Evolutionary conservation across 1,140 invertebrate species (phyloP).

Genomic region (Lasaia peninsularis): DNA sequence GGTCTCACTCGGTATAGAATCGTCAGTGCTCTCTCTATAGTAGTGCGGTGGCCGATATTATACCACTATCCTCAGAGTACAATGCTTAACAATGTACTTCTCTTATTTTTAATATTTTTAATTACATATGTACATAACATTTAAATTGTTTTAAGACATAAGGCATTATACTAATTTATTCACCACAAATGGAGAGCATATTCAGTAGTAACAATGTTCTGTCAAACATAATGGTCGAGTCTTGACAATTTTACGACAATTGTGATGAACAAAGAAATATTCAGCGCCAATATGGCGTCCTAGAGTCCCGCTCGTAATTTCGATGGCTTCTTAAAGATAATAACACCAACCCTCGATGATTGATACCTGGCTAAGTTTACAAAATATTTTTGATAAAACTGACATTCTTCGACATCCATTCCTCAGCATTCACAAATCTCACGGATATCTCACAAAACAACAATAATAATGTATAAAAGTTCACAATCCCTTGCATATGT

Average conservation of each 20-base stretch:
- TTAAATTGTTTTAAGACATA: slow-evolving; percentile 28
- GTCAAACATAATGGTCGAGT: neutral
- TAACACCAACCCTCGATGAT: slow-evolving; percentile 55
- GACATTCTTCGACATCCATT: slow-evolving; percentile 40
- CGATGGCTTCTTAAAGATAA: slow-evolving; percentile 64
- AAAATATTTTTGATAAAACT: slow-evolving; percentile 61
- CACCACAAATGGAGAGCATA: slow-evolving; percentile 43
- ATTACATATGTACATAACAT: slow-evolving; percentile 74
- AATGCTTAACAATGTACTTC: slow-evolving; percentile 2
- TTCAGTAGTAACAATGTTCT: slow-evolving; percentile 9
- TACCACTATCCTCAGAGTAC: slow-evolving; percentile 19
- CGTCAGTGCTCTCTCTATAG: slow-evolving; percentile 28
- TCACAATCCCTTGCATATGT: slow-evolving; percentile 75
- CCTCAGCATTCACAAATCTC: slow-evolving; percentile 48
- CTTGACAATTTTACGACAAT: slow-evolving; percentile 14
- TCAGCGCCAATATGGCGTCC: slow-evolving; percentile 70
- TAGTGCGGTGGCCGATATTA: slow-evolving; percentile 17
- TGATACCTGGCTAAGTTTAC: slow-evolving; percentile 63
- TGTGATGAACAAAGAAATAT: slow-evolving; percentile 57
- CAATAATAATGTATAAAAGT: slow-evolving; percentile 72
- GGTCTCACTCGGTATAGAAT: slow-evolving; percentile 7
- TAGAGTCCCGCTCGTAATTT: slow-evolving; percentile 53
- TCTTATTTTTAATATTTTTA: slow-evolving; percentile 37
- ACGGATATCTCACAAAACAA: slow-evolving; percentile 64
- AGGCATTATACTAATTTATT: slow-evolving; percentile 52